These are phyloP conservation scores for Clarias magur DNA, from an alignment of 2,113 vertebrate species.

Conservation along the genomic window DNA sequence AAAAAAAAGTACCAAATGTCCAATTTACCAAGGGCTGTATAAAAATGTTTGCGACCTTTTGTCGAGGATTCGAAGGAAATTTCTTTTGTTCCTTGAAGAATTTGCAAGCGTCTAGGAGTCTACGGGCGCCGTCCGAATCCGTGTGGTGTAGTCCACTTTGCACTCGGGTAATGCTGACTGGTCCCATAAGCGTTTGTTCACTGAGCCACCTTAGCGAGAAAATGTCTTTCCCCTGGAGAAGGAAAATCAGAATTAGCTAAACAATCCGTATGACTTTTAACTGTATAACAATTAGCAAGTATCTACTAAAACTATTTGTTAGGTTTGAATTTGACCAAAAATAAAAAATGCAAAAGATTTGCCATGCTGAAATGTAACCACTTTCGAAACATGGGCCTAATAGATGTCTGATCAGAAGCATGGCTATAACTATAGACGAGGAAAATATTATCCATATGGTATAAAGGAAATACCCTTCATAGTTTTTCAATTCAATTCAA, in stretches of 20 bases:
- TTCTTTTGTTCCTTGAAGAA: conserved; percentile 57
- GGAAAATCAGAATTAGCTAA: conserved; percentile 39
- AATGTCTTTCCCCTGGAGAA: conserved; percentile 92
- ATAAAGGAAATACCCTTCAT: not conserved
- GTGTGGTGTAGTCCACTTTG: conserved; percentile 59
- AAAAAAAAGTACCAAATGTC: conserved; percentile 68
- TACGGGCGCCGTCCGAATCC: conserved; percentile 50
- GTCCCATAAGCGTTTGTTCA: conserved; percentile 32
- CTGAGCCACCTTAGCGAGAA: conserved; percentile 77
- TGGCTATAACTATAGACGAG: no score
- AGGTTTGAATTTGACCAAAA: no score
- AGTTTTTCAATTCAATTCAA: not conserved
- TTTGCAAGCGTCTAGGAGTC: conserved; percentile 54
- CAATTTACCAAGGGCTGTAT: conserved; percentile 69
- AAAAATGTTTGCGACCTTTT: conserved; percentile 66
- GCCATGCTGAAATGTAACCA: not conserved
- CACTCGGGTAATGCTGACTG: conserved; percentile 52
- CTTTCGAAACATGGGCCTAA: not conserved
- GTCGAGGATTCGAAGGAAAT: conserved; percentile 70
- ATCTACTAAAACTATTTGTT: not conserved
- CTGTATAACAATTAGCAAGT: not conserved
- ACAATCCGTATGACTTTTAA: not conserved
- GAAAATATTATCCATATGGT: not conserved
- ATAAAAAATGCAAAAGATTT: no score
- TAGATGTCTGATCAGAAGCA: no score